Evolutionary conservation across 2,113 vertebrate genomes (phyloP).

Genomic region (Labrus mixtus): DNA sequence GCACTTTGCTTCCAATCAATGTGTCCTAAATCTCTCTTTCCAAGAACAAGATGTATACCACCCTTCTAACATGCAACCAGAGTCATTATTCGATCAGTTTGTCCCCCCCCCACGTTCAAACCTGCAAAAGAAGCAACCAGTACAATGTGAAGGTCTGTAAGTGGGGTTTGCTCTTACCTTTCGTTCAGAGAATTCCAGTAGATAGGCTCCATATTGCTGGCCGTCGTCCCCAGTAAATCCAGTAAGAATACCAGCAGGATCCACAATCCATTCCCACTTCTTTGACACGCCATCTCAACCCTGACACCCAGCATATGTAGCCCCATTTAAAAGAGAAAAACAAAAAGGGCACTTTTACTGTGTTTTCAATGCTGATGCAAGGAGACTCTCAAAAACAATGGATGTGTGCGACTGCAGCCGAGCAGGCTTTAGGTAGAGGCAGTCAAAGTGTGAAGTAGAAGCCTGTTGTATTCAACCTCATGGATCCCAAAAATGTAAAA

Average conservation of each 20-base stretch:
- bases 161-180: slow-evolving; percentile 73
- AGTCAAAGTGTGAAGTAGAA: slow-evolving; percentile 66
- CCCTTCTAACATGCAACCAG: not conserved
- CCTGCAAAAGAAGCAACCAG: slow-evolving; percentile 17
- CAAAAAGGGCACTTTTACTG: slow-evolving; percentile 39
- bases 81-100: not conserved
- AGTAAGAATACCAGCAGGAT: slow-evolving; percentile 84
- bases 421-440: slow-evolving; percentile 61
- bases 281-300: slow-evolving; percentile 80
- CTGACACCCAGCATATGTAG: slow-evolving; percentile 64
- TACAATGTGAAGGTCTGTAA: not conserved
- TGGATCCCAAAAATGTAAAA: slow-evolving; percentile 47
- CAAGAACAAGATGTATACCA: not conserved
- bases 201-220: slow-evolving; percentile 87
- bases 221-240: slow-evolving; percentile 85
- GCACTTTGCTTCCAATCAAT: not conserved
- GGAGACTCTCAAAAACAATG: slow-evolving; percentile 61
- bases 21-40: not conserved
- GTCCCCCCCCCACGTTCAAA: not conserved
- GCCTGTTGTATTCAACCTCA: slow-evolving; percentile 64
- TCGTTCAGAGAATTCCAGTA: slow-evolving; percentile 88
- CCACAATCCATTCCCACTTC: slow-evolving; percentile 77
- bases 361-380: slow-evolving; percentile 22
- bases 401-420: slow-evolving; percentile 51
- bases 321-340: slow-evolving; percentile 65